These are phyloP conservation scores for Lemur catta DNA, from an alignment of 2,797 vertebrate species.

Conservation along the genomic window DNA sequence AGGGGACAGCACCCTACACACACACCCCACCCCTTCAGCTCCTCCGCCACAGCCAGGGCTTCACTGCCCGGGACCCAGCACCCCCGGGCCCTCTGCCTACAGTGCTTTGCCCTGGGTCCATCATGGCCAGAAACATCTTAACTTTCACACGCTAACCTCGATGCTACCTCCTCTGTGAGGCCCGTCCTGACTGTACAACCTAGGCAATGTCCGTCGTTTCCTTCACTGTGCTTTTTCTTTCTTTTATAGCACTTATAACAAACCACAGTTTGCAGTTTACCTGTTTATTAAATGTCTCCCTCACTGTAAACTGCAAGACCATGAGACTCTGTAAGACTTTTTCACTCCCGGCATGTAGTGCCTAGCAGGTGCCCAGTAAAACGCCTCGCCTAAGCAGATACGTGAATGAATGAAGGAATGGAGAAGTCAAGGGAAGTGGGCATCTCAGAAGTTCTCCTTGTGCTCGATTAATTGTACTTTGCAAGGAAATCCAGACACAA, in stretches of 20 bases:
- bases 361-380: not conserved
- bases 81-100: fast-evolving
- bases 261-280: not conserved
- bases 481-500: not conserved
- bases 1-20: not conserved
- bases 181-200: fast-evolving
- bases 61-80: too few relatives aligned
- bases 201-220: fast-evolving
- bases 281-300: not conserved
- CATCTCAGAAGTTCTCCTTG: not conserved
- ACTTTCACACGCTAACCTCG: too few relatives aligned
- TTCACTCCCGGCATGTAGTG: too few relatives aligned
- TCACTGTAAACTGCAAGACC: fast-evolving
- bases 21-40: fast-evolving
- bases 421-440: not conserved
- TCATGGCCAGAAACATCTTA: fast-evolving
- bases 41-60: too few relatives aligned
- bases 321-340: too few relatives aligned
- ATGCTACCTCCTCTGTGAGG: not conserved
- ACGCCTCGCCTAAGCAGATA: fast-evolving
- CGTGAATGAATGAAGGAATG: not conserved
- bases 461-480: too few relatives aligned
- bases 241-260: not conserved
- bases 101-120: too few relatives aligned
- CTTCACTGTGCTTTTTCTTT: not conserved